A percentile compares a stretch with the other conserved stretches of the same genome.
phyloP scores from a whole-genome alignment of 2,797 vertebrate species.

The Amblyraja radiata region DNA sequence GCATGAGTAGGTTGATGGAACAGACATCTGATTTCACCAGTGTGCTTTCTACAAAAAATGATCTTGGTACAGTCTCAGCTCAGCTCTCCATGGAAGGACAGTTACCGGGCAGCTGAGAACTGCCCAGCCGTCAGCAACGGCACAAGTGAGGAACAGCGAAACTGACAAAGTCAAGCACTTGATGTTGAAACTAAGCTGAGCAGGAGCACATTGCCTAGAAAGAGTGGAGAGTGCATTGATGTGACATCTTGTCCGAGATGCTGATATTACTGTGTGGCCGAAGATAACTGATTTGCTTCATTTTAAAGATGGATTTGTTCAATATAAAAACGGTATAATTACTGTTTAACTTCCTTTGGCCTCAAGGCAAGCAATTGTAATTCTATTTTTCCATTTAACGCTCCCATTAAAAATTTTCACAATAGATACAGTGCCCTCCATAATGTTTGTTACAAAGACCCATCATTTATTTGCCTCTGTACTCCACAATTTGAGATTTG shows the following conservation, averaged over 20 bases:
- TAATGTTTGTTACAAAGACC: no score
- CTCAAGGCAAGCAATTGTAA: neutral
- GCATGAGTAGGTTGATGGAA: neutral
- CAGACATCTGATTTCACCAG: neutral
- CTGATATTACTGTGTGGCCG: neutral
- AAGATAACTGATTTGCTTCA: no score
- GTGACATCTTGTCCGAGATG: neutral
- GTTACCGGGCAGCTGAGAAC: neutral
- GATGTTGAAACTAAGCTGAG: neutral
- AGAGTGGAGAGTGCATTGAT: neutral
- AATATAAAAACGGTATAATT: neutral
- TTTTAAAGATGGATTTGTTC: neutral
- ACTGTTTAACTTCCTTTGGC: neutral
- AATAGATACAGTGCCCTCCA: no score
- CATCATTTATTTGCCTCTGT: no score
- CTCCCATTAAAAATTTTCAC: neutral
- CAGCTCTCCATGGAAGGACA: neutral
- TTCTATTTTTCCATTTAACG: neutral
- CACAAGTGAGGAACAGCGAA: neutral
- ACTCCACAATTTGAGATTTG: no score
- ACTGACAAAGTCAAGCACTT: neutral
- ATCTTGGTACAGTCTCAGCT: neutral
- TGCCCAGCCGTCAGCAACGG: neutral
- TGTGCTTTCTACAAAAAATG: neutral
- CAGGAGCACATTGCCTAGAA: neutral